Evolutionary conservation across 2,113 vertebrate genomes (phyloP).

Genomic region (Gymnarchus niloticus): DNA sequence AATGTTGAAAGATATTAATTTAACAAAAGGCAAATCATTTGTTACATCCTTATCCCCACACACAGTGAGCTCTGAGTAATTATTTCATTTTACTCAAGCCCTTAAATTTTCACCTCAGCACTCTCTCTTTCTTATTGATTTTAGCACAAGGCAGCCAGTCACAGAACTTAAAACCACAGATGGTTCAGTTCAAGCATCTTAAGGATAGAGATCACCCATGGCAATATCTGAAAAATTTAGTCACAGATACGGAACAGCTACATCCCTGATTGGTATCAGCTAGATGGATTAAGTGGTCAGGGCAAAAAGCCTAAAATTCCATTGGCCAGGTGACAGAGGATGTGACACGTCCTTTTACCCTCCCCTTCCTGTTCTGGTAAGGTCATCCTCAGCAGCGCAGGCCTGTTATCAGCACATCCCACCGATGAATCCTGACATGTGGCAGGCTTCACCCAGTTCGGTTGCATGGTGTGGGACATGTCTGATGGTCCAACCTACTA

Average conservation of each 20-base stretch:
- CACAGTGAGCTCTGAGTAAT: background rate
- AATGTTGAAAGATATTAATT: slow-evolving; percentile 8
- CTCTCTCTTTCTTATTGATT: background rate
- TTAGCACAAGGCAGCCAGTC: background rate
- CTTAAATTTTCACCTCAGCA: background rate
- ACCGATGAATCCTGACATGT: too few relatives aligned
- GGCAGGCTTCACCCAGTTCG: too few relatives aligned
- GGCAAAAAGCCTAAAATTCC: background rate
- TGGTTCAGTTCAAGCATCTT: background rate
- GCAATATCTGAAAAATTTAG: background rate
- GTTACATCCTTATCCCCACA: background rate
- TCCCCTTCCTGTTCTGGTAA: background rate
- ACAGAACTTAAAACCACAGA: background rate
- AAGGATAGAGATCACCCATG: background rate
- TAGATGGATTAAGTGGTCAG: background rate
- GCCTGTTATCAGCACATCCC: background rate
- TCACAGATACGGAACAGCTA: background rate
- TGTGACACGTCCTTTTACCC: background rate
- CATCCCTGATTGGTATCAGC: background rate
- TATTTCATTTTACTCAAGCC: background rate
- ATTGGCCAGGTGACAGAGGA: too few relatives aligned
- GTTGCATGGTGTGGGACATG: too few relatives aligned
- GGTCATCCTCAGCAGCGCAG: background rate
- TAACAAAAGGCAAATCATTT: slow-evolving; percentile 6
- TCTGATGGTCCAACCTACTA: background rate